Evolutionary conservation across 1,140 invertebrate genomes (phyloP), one percentile per base, ranked within the genome.

Genomic region (Lysiphlebus fabarum): DNA sequence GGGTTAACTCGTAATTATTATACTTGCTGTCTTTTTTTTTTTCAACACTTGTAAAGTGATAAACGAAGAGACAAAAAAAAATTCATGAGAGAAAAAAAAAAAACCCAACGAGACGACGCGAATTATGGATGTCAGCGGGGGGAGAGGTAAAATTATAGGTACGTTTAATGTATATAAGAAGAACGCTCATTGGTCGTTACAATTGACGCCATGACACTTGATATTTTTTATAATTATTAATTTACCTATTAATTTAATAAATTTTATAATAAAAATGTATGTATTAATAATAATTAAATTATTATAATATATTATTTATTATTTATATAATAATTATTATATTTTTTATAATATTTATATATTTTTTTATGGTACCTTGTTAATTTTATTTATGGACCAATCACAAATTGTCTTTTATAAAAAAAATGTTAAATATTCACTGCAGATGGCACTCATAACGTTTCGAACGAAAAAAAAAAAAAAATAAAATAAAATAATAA

Each of bases 361-460:
- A 26, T 26, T 26, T 26, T 26, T 26, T 26, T 26, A 26, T 26
- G 17, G 17, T 26, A 26, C 17, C 17, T 26, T 26, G 17, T 26
- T 1, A 4, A 26, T 26, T 26, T 26, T 26, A 26, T 33, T 43
- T 17, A 34, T 45, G 10, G 26, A 47, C 47, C 42, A 37, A 56
- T 47, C 44, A 12, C 11, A 36, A 11, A 6, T 1, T 34, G 6
- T n/a, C 14, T 26, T 26, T 26, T 26, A 26, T 26, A 4, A 26
- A 1, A 26, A 26, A 1, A 26, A 26, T 26, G 17, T 33, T 65
- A 57, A 62, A 58, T 70, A 66, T 12, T 61, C 65, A 66, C 68
- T 64, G 57, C 57, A 74, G 75, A 65, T 71, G 73, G 74, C 74
- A 66, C 48, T 62, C 69, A 62, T 43, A 56, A 53, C 53, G 58